Evolutionary conservation across 2,797 vertebrate genomes (phyloP).

Genomic region (Eulemur albifrons): DNA sequence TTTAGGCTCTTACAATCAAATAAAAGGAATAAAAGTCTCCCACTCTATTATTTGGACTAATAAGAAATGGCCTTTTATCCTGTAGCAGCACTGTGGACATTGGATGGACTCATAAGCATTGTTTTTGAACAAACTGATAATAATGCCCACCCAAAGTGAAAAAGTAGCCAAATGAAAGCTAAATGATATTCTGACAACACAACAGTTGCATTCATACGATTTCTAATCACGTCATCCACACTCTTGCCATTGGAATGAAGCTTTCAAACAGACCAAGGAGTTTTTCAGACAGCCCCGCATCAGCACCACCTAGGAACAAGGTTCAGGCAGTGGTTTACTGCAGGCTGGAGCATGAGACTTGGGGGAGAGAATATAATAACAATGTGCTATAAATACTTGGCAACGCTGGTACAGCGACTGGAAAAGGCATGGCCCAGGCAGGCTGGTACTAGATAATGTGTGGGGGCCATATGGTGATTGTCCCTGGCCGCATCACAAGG

Average conservation of each 20-base stretch:
- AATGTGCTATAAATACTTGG: neutral
- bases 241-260: constrained; percentile 72
- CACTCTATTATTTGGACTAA: constrained; percentile 31
- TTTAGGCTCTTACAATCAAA: constrained; percentile 34
- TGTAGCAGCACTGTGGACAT: neutral
- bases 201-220: constrained; percentile 74
- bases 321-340: constrained; percentile 76
- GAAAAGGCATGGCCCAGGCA: constrained; percentile 28
- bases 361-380: constrained; percentile 58
- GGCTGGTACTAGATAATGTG: constrained; percentile 38
- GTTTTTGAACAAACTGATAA: constrained; percentile 72
- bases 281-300: constrained; percentile 49
- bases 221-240: constrained; percentile 77
- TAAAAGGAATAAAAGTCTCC: constrained; percentile 21
- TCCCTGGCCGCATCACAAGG: constrained; percentile 49
- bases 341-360: constrained; percentile 46
- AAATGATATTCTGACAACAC: constrained; percentile 69
- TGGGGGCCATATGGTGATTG: constrained; percentile 52
- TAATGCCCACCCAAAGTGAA: constrained; percentile 72
- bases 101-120: constrained; percentile 51
- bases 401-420: neutral
- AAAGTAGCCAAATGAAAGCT: constrained; percentile 76
- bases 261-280: constrained; percentile 73
- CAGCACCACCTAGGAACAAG: constrained; percentile 51
- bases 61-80: constrained; percentile 62